phyloP scores from a whole-genome alignment of 2,113 vertebrate species.

The Puntigrus tetrazona region DNA sequence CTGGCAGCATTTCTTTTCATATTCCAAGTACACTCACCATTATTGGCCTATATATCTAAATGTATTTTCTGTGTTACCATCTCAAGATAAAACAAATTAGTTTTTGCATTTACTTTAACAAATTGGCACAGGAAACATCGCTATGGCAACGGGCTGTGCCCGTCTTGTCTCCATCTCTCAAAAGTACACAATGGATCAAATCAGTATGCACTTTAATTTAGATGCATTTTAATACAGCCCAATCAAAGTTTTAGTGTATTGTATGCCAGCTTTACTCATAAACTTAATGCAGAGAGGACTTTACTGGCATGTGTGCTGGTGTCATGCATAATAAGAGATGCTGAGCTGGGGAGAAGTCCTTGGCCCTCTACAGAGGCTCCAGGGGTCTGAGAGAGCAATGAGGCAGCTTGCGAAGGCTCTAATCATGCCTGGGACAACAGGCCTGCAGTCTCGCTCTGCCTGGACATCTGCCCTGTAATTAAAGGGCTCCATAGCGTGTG shows the following conservation, averaged over 20 bases:
- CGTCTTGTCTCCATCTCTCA: constrained; percentile 30
- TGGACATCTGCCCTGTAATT: constrained; percentile 64
- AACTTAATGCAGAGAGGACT: background rate
- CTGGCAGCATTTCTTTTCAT: constrained; percentile 15
- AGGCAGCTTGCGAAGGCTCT: constrained; percentile 48
- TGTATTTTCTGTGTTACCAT: constrained; percentile 7
- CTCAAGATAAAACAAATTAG: constrained; percentile 28
- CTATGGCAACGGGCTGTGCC: constrained; percentile 33
- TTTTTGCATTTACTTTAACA: constrained; percentile 33
- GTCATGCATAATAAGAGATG: constrained; percentile 7
- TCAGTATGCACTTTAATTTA: constrained; percentile 25
- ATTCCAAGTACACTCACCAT: constrained; percentile 12
- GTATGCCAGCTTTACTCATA: background rate
- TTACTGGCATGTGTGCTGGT: constrained; percentile 14
- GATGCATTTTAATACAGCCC: constrained; percentile 28
- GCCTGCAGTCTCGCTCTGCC: constrained; percentile 52
- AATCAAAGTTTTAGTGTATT: constrained; percentile 36
- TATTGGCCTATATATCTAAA: constrained; percentile 19
- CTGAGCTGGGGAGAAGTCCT: constrained; percentile 46
- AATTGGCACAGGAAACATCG: constrained; percentile 31
- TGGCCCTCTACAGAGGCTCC: constrained; percentile 35
- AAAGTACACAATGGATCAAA: constrained; percentile 44
- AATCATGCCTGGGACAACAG: constrained; percentile 59
- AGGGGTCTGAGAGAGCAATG: background rate
- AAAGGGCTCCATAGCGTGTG: constrained; percentile 51